Evolutionary conservation across 2,113 vertebrate species (phyloP), one percentile per base, ranked within the genome.

Genomic region (Cricetomys ansorgei): DNA sequence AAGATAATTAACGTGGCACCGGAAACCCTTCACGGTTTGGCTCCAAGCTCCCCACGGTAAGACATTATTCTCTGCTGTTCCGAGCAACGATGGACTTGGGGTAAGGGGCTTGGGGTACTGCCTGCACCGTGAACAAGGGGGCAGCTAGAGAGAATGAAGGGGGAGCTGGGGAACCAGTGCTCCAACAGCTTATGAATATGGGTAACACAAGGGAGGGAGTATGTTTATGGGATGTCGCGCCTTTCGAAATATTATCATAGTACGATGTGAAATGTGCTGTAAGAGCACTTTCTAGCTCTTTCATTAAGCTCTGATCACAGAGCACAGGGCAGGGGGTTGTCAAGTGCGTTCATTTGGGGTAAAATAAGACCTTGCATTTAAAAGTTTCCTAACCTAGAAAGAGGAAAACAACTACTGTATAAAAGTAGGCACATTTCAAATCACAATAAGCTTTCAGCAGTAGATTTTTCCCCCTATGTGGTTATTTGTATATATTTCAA

Each of bases 11-110:
- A 88, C 73, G 79, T 25, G 73, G 31, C 10, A 45, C 0, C 40
- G 57, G n/a, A 89, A 97, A 89, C 0, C 37, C 9, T 96, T 92
- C 23, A 17, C n/a, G 76, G 72, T 64, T 34, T 72, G 40, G 53
- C 19, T 50, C 23, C n/a, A n/a, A 1, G 4, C 0, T 0, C 0
- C 29, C 55, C 57, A 92, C 95, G 4, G 84, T 45, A 92, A 48
- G 0, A 0, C 10, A 45, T 25, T 55, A 48, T 79, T 91, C 37
- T 64, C 59, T 45, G 37, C 5, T 65, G n/a, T 40, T 75, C 57
- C 50, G 69, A 89, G 72, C 40, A 96, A 80, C 37, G 97, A 92
- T 23, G 67, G 31, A 89, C 13, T 89, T 4, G 94, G 67, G 34
- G n/a, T 13, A 0, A 0, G 2, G 5, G 3, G 12, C 45, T 19